Evolutionary conservation across 2,888 invertebrate genomes (phyloP), one percentile per base, ranked within the genome.

Genomic region (Podabrus alpinus): DNA sequence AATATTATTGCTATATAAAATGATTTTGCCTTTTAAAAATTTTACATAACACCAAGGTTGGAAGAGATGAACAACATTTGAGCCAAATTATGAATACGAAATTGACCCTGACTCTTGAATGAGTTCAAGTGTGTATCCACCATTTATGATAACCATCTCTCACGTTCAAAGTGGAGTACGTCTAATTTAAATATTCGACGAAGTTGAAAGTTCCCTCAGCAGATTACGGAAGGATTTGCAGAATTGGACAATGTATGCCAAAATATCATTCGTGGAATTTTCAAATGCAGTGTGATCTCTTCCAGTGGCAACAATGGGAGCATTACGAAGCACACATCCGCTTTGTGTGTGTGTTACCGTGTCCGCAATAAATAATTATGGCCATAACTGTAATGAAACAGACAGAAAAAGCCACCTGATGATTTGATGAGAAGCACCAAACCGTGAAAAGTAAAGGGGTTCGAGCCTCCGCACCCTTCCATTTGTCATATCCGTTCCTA

Each of bases 281-380:
- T 45, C 45, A 45, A n/a, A 9, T 45, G n/a, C 29, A 29, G 45
- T 45, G 4, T n/a, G 62, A 64, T 64, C 62, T 64, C 21, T 68
- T 66, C 45, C 59, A 73, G 19, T 16, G 17, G 73, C 66, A 73
- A 76, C 72, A 72, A 76, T 73, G 76, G 73, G 74, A 74, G 77
- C 74, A 71, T 72, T 72, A 70, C 75, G 66, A 68, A 62, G 59
- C 60, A 64, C 71, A 74, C 77, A 74, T 77, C 77, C 77, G 74
- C 72, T 72, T 59, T 70, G 72, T 67, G 72, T 66, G 72, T 72
- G 69, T 75, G 72, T 73, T 76, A 73, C 75, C 75, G 70, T 73
- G 77, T 71, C 72, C 72, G 69, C 68, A 62, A 66, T 73, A 73
- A 73, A 76, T 72, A 72, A 72, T 60, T 60, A 75, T 72, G 69